Base-by-base conservation (phyloP, 2,888 invertebrate genomes). In the Parthenolecanium corni region DNA sequence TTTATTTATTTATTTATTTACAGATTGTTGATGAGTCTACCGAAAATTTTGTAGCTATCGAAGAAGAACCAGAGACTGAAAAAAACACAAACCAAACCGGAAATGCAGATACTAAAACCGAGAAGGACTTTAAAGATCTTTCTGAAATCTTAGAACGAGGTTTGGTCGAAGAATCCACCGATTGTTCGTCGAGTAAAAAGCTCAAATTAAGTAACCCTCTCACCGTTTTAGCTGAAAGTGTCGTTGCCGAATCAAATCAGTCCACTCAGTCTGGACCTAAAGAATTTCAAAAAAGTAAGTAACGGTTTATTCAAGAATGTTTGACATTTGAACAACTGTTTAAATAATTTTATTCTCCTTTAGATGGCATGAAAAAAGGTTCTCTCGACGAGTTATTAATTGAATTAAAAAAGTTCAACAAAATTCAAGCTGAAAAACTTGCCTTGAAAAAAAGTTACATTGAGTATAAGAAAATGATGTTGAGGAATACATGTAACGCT, bases 341-440 rank as follows among this genome's bases (percentile, higher is more conserved):
- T 11, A 24, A 11, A 9, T n/a, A 3, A 23, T 56, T 18, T n/a
- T 25, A 24, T 21, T 36, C 24, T 42, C 16, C 6, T 58, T 25
- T 47, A 58, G 49, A 46, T 21, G 23, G 12, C 20, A 16, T 18
- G 18, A 36, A 20, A 25, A 6, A 46, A 1, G 25, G 20, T 9
- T 11, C 31, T 25, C 20, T 58, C 9, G 36, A 58, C 14, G 49
- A 36, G 1, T 14, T 58, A 9, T 36, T 58, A 1, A n/a, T 6
- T 21, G 58, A 58, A 20, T 46, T 58, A 47, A 46, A 47, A 9
- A 24, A 36, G n/a, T 46, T 31, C 14, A 58, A 58, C 25, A 47
- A 21, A 36, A 31, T 58, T 21, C 25, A 58, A 36, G 46, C 20
- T 18, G 58, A 58, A 31, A 58, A 49, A 25, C 31, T 58, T 9